phyloP scores from a whole-genome alignment of 2,888 invertebrate genomes.

The Polietes domitor region DNA sequence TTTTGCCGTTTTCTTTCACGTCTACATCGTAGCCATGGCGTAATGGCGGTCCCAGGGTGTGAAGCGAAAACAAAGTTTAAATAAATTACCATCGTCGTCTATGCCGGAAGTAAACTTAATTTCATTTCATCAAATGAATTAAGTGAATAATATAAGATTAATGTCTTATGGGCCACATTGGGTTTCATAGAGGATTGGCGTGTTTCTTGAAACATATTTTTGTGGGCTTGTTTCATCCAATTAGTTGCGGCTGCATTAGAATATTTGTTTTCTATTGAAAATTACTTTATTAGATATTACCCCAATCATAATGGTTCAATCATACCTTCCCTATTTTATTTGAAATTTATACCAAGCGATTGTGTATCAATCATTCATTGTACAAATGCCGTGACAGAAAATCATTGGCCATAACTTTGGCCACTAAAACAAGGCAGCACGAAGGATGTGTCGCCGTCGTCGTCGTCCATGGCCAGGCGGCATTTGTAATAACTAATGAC shows the following conservation, averaged over 20 bases:
- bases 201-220: neutral
- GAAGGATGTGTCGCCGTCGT: neutral
- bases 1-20: neutral
- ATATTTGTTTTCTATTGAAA: neutral
- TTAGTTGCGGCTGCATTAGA: neutral
- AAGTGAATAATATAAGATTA: neutral
- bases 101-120: neutral
- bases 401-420: conserved; percentile 10
- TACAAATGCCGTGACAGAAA: neutral
- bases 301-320: neutral
- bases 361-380: conserved; percentile 17
- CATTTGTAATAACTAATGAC: neutral
- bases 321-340: neutral
- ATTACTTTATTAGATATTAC: neutral
- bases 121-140: neutral
- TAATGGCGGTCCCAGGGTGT: neutral
- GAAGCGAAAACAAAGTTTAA: neutral
- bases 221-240: neutral
- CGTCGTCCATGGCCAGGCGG: neutral
- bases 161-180: neutral
- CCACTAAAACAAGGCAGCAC: neutral
- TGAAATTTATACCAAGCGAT: neutral
- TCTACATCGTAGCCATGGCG: neutral
- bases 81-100: neutral
- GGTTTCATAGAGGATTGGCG: neutral